Base-by-base conservation (phyloP, 2,888 invertebrate genomes). In the Erannis defoliaria region DNA sequence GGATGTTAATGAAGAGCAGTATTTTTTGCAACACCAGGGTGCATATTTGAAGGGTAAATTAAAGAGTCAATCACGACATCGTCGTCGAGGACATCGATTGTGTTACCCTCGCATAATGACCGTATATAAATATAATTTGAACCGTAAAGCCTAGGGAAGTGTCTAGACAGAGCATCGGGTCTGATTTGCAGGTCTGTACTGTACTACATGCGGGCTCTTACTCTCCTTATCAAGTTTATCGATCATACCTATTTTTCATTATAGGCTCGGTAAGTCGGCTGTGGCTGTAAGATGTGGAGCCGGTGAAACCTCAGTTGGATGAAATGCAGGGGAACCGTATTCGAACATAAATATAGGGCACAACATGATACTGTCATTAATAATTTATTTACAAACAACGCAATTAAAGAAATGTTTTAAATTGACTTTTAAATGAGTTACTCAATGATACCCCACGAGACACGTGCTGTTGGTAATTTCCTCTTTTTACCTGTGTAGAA, bases 41-140 rank as follows among this genome's bases (percentile, higher is more conserved):
- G 61, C 63, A 68, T 50, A 55, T 61, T 53, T 59, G 46, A 61
- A 16, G 54, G 53, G 50, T 35, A 60, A 57, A 62, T 64, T 64
- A 66, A 63, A 55, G 54, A 62, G 73, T 71, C 68, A 71, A 73
- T 66, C 70, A 62, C 49, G 49, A 61, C n/a, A n/a, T n/a, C n/a
- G 49, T 55, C 58, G 66, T 46, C 18, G 53, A 55, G 21, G 55
- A 14, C 60, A 45, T 55, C 33, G 48, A 48, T 43, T 55, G 42
- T 49, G 29, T 37, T 33, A 50, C 61, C 55, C 50, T 46, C 37
- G 40, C 43, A 42, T 49, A 82, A 81, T 82, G 77, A 81, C 72
- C 78, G 80, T 81, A 86, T 82, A 85, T 84, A 85, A 81, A 75
- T 76, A 77, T 85, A 85, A 88, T 55, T 87, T 85, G 83, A 81